These are phyloP conservation scores for Sarcophaga bullata DNA, from an alignment of 1,140 invertebrate genomes.

Conservation along the genomic window DNA sequence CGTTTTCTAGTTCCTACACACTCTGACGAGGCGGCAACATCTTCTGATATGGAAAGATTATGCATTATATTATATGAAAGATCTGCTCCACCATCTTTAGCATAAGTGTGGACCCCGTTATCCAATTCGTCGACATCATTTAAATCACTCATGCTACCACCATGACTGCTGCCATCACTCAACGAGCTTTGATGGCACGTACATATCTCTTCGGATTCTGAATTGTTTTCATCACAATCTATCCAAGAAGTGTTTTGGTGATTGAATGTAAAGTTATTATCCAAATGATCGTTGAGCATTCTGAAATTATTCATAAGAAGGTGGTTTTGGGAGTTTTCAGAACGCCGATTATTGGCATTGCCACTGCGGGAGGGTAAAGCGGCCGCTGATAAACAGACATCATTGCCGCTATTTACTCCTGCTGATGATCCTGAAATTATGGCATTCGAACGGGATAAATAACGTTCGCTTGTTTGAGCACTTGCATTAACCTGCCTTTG, in stretches of 20 bases:
- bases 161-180: conserved; percentile 48
- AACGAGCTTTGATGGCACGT: conserved; percentile 59
- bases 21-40: conserved; percentile 29
- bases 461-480: conserved; percentile 59
- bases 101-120: conserved; percentile 15
- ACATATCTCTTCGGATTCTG: conserved; percentile 62
- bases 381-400: not conserved
- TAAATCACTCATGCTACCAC: conserved; percentile 58
- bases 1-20: conserved; percentile 54
- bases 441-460: conserved; percentile 50
- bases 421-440: not conserved
- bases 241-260: conserved; percentile 51
- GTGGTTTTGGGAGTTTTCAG: not conserved
- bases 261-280: conserved; percentile 29
- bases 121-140: conserved; percentile 51
- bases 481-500: conserved; percentile 58
- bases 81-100: conserved; percentile 49
- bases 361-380: not conserved
- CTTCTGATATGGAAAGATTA: conserved; percentile 49
- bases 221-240: conserved; percentile 64
- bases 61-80: conserved; percentile 48
- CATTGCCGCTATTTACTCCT: not conserved
- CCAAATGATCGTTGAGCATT: conserved; percentile 22
- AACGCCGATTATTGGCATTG: not conserved
- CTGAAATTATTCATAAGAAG: not conserved